These are phyloP conservation scores for Pachypanchax playfairii DNA, from an alignment of 2,113 vertebrate genomes.

Conservation along the genomic window DNA sequence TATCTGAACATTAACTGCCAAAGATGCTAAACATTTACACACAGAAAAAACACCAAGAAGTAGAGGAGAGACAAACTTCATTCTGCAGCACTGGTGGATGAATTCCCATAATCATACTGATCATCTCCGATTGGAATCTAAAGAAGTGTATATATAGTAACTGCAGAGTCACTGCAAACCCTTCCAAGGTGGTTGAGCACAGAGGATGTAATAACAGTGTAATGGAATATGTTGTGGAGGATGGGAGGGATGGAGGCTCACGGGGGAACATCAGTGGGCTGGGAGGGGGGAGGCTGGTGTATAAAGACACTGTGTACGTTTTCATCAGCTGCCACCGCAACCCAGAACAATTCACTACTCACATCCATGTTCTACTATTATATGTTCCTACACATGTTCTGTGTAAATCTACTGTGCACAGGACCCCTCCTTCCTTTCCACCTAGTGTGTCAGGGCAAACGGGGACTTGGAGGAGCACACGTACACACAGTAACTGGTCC, in stretches of 20 bases:
- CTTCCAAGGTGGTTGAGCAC: constrained; percentile 20
- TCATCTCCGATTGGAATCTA: constrained; percentile 9
- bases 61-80: not conserved
- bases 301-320: constrained; percentile 50
- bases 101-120: constrained; percentile 15
- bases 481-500: constrained; percentile 17
- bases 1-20: not conserved
- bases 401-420: constrained; percentile 31
- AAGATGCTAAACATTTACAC: constrained; percentile 1
- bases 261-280: constrained; percentile 20
- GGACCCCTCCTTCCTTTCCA: constrained; percentile 29
- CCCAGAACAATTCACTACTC: constrained; percentile 55
- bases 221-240: constrained; percentile 51
- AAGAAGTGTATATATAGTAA: constrained; percentile 39
- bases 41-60: not conserved
- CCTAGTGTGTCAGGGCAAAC: constrained; percentile 7
- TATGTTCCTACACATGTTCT: constrained; percentile 7
- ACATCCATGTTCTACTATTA: constrained; percentile 30
- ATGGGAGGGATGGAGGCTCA: constrained; percentile 22
- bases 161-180: constrained; percentile 30
- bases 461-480: not conserved
- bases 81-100: constrained; percentile 14
- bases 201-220: constrained; percentile 53
- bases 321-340: constrained; percentile 60
- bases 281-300: not conserved